A percentile compares a stretch with the other conserved stretches of the same genome.
Evolutionary conservation across 2,113 vertebrate genomes (phyloP).

Genomic region (Alligator sinensis): DNA sequence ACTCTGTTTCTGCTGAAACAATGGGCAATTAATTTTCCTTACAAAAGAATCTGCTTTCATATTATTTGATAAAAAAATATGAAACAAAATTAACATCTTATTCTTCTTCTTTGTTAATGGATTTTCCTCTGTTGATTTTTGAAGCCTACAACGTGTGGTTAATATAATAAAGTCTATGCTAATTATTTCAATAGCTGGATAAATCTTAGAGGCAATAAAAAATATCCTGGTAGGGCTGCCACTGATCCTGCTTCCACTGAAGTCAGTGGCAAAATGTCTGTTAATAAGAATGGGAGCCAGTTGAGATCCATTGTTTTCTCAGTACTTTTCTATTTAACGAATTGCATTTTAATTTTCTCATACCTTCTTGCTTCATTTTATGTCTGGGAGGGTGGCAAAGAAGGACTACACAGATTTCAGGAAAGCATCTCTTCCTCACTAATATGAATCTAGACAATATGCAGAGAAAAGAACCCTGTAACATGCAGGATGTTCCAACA

Average conservation of each 20-base stretch:
- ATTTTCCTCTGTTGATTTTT: neutral
- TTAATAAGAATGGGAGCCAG: neutral
- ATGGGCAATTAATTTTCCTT: neutral
- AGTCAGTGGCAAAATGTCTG: neutral
- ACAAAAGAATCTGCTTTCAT: no score
- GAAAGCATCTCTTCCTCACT: neutral
- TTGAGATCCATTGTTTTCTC: neutral
- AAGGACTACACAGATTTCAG: neutral
- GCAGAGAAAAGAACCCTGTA: neutral
- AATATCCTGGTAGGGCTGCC: neutral
- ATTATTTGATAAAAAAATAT: neutral
- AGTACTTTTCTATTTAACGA: neutral
- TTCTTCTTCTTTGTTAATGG: neutral
- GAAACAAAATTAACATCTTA: neutral
- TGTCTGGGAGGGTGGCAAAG: neutral
- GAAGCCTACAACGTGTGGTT: neutral
- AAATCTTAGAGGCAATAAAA: neutral
- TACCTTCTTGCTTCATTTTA: neutral
- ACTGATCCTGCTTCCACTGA: neutral
- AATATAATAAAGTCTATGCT: neutral
- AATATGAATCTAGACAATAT: neutral
- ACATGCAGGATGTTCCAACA: neutral
- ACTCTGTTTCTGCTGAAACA: neutral
- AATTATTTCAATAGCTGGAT: neutral
- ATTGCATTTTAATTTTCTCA: neutral